phyloP scores from a whole-genome alignment of 2,113 vertebrate species.

The Ginglymostoma cirratum region DNA sequence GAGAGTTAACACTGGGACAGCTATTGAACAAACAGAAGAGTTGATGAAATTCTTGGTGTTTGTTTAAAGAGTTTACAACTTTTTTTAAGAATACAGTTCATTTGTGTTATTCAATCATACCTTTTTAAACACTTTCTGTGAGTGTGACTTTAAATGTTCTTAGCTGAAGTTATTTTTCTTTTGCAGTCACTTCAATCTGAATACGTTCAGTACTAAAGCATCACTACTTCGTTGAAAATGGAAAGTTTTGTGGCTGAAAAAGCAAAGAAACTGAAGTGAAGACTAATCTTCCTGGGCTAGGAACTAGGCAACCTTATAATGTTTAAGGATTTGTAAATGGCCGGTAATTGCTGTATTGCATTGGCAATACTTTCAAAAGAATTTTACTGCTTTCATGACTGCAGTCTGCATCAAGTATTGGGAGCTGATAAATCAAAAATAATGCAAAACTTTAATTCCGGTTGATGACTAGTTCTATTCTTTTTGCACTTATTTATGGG shows the following conservation, averaged over 20 bases:
- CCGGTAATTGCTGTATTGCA: conserved; percentile 8
- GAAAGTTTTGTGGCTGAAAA: conserved; percentile 18
- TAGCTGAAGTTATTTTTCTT: conserved; percentile 39
- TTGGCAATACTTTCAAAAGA: conserved; percentile 9
- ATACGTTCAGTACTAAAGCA: conserved; percentile 78
- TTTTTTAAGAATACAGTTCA: not conserved
- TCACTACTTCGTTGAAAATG: conserved; percentile 52
- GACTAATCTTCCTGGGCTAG: conserved; percentile 8
- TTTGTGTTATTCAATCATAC: not conserved
- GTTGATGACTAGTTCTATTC: not conserved
- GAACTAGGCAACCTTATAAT: conserved; percentile 20
- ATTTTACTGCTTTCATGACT: not conserved
- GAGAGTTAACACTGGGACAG: not conserved
- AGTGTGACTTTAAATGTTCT: conserved; percentile 7
- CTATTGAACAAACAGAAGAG: not conserved
- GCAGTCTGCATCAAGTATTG: conserved; percentile 17
- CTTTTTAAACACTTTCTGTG: not conserved
- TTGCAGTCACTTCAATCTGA: conserved; percentile 91
- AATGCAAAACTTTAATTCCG: not conserved
- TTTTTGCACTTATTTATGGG: not conserved
- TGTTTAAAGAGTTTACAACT: not conserved
- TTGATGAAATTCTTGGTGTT: not conserved
- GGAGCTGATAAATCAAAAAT: conserved; percentile 32
- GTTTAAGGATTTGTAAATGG: conserved; percentile 25
- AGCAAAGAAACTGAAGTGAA: conserved; percentile 30